Base-by-base conservation (phyloP, 2,888 invertebrate species). In the Megastigmus dorsalis region DNA sequence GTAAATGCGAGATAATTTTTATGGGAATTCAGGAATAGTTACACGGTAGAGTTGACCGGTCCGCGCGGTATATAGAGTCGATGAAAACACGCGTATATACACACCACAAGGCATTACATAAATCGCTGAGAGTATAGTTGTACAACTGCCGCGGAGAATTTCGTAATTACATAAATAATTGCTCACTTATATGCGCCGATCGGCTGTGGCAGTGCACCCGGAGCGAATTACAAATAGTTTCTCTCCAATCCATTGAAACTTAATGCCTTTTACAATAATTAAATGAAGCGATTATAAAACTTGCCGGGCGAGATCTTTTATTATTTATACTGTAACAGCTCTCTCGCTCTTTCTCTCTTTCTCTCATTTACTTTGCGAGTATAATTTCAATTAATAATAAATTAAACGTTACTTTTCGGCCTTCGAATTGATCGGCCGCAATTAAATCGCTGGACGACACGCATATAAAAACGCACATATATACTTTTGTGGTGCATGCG, bases 61-160 rank as follows among this genome's bases (percentile, higher is more conserved):
- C n/a, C n/a, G 18, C n/a, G n/a, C n/a, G n/a, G n/a, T n/a, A n/a
- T n/a, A 2, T 43, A 15, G 15, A 43, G 15, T 23, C 3, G 18
- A 45, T 23, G 10, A 23, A 48, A 48, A 48, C 18, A n/a, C 18
- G 7, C 26, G n/a, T n/a, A n/a, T n/a, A n/a, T n/a, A n/a, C n/a
- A n/a, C n/a, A n/a, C n/a, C n/a, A 48, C 10, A 23, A 48, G 26
- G 15, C 28, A 48, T 33, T 30, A 54, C 28, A 54, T 54, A 54
- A 48, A 30, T 28, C 50, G 28, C 18, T 30, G 30, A 23, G 10
- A 10, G 9, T 23, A 54, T 15, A 52, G 28, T 52, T 6, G 20
- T 18, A 45, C n/a, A 33, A 63, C 63, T 63, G 36, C 50, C 63
- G 33, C 30, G 63, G n/a, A 5, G 20, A 23, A 65, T 65, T 65